Base-by-base conservation (phyloP, 2,888 invertebrate genomes). In the Dryocosmus kuriphilus region DNA sequence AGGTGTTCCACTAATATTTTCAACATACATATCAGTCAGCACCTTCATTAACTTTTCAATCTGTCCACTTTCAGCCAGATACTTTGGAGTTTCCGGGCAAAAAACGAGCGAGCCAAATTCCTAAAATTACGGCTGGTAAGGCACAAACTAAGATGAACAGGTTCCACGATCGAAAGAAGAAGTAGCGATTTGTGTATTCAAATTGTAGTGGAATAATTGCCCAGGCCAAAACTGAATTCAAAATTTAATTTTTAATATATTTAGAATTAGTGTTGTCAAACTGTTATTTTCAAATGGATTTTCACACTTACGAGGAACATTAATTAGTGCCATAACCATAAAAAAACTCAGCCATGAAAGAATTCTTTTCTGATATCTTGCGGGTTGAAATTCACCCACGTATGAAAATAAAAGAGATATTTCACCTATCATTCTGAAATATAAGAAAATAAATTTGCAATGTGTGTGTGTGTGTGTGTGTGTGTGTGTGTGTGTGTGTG, bases 331-430 rank as follows among this genome's bases (percentile, higher is more conserved):
- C 57, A 95, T 89, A 35, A 95, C 95, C 96, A 96, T 96, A 91
- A 96, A 95, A 91, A 96, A 92, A 93, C 96, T 96, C 95, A 96
- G 95, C 95, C 96, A 96, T 90, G 96, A 95, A 77, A 96, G 93
- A 88, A 96, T 95, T 85, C 94, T 95, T 90, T 96, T 95, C 88
- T 96, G 93, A 91, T 95, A 94, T 90, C 94, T 95, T 65, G 95
- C 94, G 24, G 95, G 95, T 88, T 96, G 96, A 92, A 96, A 96
- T 92, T 96, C 96, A 77, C 96, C 96, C 83, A 96, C 92, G 91
- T 96, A 96, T 0, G 96, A 95, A 92, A 96, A 96, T 84, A 95
- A 94, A 84, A 96, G 94, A 81, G 96, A 95, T 94, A 96, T 95
- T 76, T 96, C 95, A 71, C 96, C 96, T 76, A 96, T 95, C 86